Percentiles rank a stretch among this genome's conserved stretches.
These are phyloP conservation scores for Lasioglossum villosulum DNA, from an alignment of 2,888 invertebrate species.

Conservation along the genomic window DNA sequence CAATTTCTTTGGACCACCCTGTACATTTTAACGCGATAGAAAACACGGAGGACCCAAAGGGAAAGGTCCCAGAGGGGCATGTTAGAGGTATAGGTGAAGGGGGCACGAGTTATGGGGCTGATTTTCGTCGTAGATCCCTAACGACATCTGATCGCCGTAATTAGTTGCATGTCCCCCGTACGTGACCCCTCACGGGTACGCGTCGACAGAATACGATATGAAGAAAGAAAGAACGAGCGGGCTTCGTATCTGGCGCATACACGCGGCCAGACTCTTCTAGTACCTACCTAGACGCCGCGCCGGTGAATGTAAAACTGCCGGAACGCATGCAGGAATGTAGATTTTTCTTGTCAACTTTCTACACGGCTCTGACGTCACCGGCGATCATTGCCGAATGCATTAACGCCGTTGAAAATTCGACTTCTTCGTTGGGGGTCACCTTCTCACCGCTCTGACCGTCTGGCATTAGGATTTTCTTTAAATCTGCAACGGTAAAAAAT, in stretches of 20 bases:
- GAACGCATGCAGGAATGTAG: conserved; percentile 72
- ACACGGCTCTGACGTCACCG: conserved; percentile 64
- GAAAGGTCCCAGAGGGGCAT: background rate
- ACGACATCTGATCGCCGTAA: conserved; percentile 47
- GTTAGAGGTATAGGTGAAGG: background rate
- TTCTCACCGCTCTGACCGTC: background rate
- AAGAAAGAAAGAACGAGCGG: conserved; percentile 39
- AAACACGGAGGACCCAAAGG: background rate
- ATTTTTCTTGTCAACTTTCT: conserved; percentile 72
- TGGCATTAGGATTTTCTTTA: background rate
- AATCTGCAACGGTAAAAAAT: background rate
- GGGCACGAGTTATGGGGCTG: conserved; percentile 6
- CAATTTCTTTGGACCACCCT: background rate
- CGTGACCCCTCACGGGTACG: conserved; percentile 52
- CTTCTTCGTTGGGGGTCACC: background rate
- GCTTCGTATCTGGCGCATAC: conserved; percentile 60
- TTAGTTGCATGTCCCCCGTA: conserved; percentile 54
- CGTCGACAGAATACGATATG: conserved; percentile 58
- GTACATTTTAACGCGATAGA: background rate
- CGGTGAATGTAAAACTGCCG: conserved; percentile 67
- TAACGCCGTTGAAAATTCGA: conserved; percentile 19
- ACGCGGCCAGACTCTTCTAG: conserved; percentile 43
- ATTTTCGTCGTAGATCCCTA: conserved; percentile 34
- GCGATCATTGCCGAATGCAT: conserved; percentile 63
- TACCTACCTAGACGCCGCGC: conserved; percentile 37